Percentiles rank a stretch among this genome's conserved stretches.
Evolutionary conservation across 2,113 vertebrate genomes (phyloP).

Genomic region (Aramus guarauna): DNA sequence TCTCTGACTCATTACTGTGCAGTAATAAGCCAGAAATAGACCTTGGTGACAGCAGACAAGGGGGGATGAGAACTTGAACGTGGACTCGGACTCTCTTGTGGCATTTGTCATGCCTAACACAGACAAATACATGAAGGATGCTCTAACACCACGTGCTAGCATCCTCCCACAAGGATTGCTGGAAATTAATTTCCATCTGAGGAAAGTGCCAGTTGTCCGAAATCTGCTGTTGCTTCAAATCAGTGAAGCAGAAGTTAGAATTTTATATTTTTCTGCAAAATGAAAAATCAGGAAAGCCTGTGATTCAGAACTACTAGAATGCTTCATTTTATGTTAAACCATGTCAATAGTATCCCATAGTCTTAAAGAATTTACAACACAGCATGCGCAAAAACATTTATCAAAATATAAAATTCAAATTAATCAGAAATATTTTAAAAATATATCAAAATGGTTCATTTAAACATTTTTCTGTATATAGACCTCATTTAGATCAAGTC

Average conservation of each 20-base stretch:
- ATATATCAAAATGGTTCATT: neutral
- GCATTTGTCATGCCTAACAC: neutral
- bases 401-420: neutral
- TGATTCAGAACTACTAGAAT: neutral
- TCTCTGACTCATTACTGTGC: conserved; percentile 55
- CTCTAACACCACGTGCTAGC: neutral
- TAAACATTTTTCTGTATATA: neutral
- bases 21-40: conserved; percentile 49
- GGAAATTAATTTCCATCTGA: neutral
- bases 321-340: neutral
- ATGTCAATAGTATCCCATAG: neutral
- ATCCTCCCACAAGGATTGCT: neutral
- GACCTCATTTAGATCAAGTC: neutral
- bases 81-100: neutral
- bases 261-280: neutral
- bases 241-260: neutral
- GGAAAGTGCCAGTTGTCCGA: neutral
- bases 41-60: conserved; percentile 25
- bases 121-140: neutral
- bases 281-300: neutral
- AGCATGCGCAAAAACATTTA: neutral
- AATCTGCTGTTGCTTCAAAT: neutral
- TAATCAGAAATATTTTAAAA: neutral
- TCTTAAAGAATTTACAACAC: neutral
- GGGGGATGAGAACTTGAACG: neutral